A percentile compares a stretch with the other conserved stretches of the same genome.
Conservation (phyloP, 2,888 invertebrate genomes). For the Ormia ochracea region DNA sequence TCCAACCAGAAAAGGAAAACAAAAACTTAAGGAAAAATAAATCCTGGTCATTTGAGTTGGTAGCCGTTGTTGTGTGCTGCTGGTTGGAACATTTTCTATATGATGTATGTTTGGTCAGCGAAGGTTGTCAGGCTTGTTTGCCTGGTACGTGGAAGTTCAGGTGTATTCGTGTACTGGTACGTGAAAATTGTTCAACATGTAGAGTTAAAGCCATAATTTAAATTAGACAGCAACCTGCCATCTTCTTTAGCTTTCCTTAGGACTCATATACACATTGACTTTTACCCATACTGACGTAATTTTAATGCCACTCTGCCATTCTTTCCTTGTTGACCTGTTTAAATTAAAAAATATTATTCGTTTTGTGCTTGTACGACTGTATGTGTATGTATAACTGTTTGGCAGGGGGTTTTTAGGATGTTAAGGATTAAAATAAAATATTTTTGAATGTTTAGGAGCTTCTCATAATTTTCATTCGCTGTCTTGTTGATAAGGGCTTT, state of each 20-base stretch:
- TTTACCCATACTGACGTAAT: neutral
- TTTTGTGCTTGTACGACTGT: neutral
- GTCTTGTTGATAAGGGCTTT: slow-evolving; percentile 48
- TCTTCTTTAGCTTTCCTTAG: slow-evolving; percentile 24
- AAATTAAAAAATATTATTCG: slow-evolving; percentile 1
- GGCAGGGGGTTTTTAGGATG: slow-evolving; percentile 3
- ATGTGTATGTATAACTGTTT: neutral
- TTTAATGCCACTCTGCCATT: neutral
- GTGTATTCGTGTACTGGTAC: neutral
- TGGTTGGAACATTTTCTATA: neutral
- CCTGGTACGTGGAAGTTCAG: slow-evolving; percentile 42
- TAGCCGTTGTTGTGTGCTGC: neutral
- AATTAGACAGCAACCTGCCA: slow-evolving; percentile 50
- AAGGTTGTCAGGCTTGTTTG: slow-evolving; percentile 29
- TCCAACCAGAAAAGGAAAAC: slow-evolving; percentile 4
- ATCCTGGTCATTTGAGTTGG: slow-evolving; percentile 42
- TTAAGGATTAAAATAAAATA: slow-evolving; percentile 54
- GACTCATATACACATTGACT: slow-evolving; percentile 3
- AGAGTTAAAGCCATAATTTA: slow-evolving; percentile 56
- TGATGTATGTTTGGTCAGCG: slow-evolving; percentile 40
- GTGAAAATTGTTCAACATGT: slow-evolving; percentile 26
- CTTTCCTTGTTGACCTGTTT: slow-evolving; percentile 13
- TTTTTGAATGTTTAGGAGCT: slow-evolving; percentile 54
- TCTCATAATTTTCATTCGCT: slow-evolving; percentile 46
- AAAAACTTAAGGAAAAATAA: slow-evolving; percentile 41